Base-by-base conservation (phyloP, 2,888 invertebrate species). In the Caenorhabditis angaria region DNA sequence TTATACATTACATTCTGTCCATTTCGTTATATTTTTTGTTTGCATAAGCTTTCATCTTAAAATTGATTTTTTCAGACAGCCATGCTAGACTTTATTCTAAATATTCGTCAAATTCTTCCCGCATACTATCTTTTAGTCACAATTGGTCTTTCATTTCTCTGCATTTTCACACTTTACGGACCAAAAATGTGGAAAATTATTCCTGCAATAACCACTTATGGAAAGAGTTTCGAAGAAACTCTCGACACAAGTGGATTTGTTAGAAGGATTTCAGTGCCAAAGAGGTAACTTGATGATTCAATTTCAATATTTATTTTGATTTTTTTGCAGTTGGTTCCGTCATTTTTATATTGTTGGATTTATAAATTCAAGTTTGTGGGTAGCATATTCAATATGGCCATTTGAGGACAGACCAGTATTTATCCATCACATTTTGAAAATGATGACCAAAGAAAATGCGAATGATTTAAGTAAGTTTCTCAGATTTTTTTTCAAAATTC, bases 201-300 rank as follows among this genome's bases (percentile, higher is more conserved):
- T 35, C 74, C 77, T 24, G 80, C 78, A 18, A 61, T 80, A 28
- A 80, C 80, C n/a, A 77, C 79, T 5, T 82, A 82, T 60, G 82
- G 82, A 32, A 80, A 80, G 63, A 60, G 76, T 14, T 65, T 75
- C 5, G 69, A 69, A 51, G 65, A 77, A 41, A 22, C 60, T 25
- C 18, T 18, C 10, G 74, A 79, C n/a, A 65, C 66, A n/a, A 48
- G 68, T 22, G 27, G 50, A 12, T 50, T 81, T 41, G 57, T 81
- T 6, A 54, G 66, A 3, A 56, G 27, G 12, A 72, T 81, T 58
- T 76, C 81, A 24, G 79, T 81, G 4, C 81, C 81, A 14, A 81
- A 81, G 66, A 77, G 65, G 80, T 80, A 20, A 62, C 60, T 24
- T 10, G 20, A 50, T 22, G 22, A 50, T 53, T 29, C 18, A n/a